Evolutionary conservation across 2,113 vertebrate species (phyloP).

Genomic region (Misgurnus anguillicaudatus): DNA sequence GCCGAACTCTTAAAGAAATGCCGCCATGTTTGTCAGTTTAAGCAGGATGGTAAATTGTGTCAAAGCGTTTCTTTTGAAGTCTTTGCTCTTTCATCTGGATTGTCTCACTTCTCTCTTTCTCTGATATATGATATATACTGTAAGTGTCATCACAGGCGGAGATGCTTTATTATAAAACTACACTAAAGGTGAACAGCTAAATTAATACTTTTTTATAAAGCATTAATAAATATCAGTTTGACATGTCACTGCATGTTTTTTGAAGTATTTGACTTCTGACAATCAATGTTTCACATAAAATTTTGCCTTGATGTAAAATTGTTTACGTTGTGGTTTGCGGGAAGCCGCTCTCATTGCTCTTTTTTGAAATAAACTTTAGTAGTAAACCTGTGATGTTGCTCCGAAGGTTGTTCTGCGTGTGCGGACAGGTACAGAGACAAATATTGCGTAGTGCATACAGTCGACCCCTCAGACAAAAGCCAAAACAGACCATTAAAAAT

Average conservation of each 20-base stretch:
- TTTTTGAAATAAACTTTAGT: constrained; percentile 43
- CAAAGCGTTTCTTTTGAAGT: no score
- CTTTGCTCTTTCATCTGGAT: no score
- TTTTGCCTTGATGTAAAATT: constrained; percentile 32
- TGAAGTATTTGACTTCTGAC: background rate
- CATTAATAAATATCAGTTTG: no score
- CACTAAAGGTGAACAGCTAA: no score
- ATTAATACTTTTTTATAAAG: no score
- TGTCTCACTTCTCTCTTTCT: no score
- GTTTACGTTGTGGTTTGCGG: constrained; percentile 53
- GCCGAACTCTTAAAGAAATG: no score
- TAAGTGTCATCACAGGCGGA: no score
- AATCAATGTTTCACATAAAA: constrained; percentile 28
- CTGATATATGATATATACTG: no score
- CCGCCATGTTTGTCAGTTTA: no score
- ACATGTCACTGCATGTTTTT: background rate
- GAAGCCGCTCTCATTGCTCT: constrained; percentile 46
- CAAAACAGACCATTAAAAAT: constrained; percentile 43
- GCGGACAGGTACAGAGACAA: constrained; percentile 49
- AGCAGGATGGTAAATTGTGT: no score
- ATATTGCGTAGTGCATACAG: constrained; percentile 30
- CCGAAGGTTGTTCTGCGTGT: constrained; percentile 42
- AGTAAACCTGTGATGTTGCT: constrained; percentile 47
- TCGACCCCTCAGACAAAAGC: constrained; percentile 44
- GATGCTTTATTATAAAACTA: no score